Base-by-base conservation (phyloP, 2,113 vertebrate species). In the human region DNA sequence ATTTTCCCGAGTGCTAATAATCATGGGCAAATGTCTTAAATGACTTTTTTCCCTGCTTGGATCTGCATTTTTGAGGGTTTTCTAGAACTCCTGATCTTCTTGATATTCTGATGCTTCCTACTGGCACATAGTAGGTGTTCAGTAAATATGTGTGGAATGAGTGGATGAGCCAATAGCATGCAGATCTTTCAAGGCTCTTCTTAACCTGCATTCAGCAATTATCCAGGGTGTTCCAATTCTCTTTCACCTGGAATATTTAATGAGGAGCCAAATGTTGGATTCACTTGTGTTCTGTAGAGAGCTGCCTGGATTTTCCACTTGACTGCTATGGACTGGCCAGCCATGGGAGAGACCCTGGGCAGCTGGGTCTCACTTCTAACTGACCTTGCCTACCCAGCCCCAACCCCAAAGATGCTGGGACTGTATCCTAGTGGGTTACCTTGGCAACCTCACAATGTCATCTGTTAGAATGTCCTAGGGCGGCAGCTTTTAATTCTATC, bases 391-490 rank as follows among this genome's bases (percentile, higher is more conserved):
- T 94, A 80, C 88, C 96, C 97, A 93, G 95, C 61, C 7, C 93
- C 96, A 97, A 96, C 96, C 97, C 97, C 97, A 96, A 96, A 97
- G 98, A 97, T 97, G 95, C 96, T 95, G 93, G 97, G 95, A 90
- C 97, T 96, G 89, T 70, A 96, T 97, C 98, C 97, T 98, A 96
- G 94, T 98, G 98, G 97, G 98, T 98, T 98, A 98, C 98, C 98
- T 98, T 98, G 98, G 98, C 97, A 98, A 98, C 98, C 97, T 97
- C 97, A 97, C 97, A 97, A 68, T 97, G 97, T 98, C 97, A 94
- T 98, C 97, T 98, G 98, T 96, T 98, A 97, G 98, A 98, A 97
- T 98, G 97, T 98, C 98, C 98, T 98, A 98, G 98, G 98, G 98
- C 96, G 43, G 98, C 98, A 97, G 98, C 98, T 97, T 97, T 98